A percentile compares a stretch with the other conserved stretches of the same genome.
Evolutionary conservation across 2,888 invertebrate genomes (phyloP).

Genomic region (Tryphoninae sp.): DNA sequence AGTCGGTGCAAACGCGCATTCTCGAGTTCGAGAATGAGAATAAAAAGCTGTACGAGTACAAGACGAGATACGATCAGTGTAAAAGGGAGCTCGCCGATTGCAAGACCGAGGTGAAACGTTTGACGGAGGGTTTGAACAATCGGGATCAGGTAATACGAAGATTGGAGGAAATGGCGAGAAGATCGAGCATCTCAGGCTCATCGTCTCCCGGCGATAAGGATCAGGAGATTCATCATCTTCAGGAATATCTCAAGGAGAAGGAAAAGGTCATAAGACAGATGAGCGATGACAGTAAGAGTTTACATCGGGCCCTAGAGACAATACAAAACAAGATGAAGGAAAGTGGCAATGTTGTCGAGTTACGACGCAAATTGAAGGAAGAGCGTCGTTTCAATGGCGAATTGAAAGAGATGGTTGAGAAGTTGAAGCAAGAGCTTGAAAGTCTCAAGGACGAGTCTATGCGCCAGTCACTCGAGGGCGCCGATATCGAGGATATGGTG

Average conservation of each 20-base stretch:
- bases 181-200: constrained; percentile 71
- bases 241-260: constrained; percentile 84
- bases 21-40: constrained; percentile 76
- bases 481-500: constrained; percentile 80
- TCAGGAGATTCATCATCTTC: constrained; percentile 83
- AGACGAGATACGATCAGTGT: constrained; percentile 80
- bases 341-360: constrained; percentile 84
- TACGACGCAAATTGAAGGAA: constrained; percentile 84
- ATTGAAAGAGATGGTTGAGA: constrained; percentile 77
- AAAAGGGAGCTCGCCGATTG: constrained; percentile 70
- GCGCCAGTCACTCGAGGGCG: constrained; percentile 70
- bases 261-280: constrained; percentile 85
- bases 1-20: constrained; percentile 73
- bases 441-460: constrained; percentile 65
- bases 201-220: constrained; percentile 76
- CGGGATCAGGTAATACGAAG: constrained; percentile 75
- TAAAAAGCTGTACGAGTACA: constrained; percentile 79
- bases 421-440: constrained; percentile 74
- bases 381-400: constrained; percentile 82
- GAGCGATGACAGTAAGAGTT: constrained; percentile 83
- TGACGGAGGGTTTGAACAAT: constrained; percentile 75
- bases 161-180: constrained; percentile 76
- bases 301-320: constrained; percentile 83
- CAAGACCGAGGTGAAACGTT: constrained; percentile 72
- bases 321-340: constrained; percentile 83